Percentiles rank a stretch among this genome's conserved stretches.
Conservation (phyloP, 2,888 invertebrate species). For the Volucella inanis region DNA sequence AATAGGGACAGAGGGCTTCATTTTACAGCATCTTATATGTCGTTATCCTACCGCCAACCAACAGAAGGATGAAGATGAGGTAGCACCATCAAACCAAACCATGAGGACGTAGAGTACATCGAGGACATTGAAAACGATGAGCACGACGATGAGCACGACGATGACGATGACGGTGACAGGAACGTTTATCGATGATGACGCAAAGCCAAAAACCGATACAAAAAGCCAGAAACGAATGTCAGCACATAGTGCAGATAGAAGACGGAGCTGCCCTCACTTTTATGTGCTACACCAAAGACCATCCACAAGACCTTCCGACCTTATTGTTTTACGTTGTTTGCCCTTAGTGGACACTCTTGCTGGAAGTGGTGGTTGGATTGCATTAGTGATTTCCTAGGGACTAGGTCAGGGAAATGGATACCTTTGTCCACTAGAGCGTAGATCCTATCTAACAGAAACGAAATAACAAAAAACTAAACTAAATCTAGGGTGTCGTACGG, state of each 20-base stretch:
- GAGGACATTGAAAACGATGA: no score
- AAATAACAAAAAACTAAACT: conserved; percentile 20
- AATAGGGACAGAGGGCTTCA: conserved; percentile 32
- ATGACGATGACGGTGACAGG: conserved; percentile 38
- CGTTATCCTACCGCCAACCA: conserved; percentile 31
- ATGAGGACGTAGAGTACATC: no score
- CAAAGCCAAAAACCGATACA: conserved; percentile 61
- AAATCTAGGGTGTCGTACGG: conserved; percentile 4
- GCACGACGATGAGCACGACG: no score
- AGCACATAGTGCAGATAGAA: neutral
- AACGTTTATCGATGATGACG: conserved; percentile 62
- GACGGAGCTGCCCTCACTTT: neutral
- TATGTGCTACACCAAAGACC: conserved; percentile 6
- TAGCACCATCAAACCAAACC: no score
- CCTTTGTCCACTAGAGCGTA: conserved; percentile 19
- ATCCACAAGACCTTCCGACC: neutral
- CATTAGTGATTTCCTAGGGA: conserved; percentile 65
- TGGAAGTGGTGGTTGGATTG: conserved; percentile 43
- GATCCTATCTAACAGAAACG: neutral
- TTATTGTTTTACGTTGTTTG: conserved; percentile 66
- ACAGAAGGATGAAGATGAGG: no score
- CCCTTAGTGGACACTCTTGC: conserved; percentile 3
- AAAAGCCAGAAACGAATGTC: neutral
- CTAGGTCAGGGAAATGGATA: conserved; percentile 62
- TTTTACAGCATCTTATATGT: conserved; percentile 58